phyloP scores from a whole-genome alignment of 2,797 vertebrate genomes.

The Sebastes steindachneri region DNA sequence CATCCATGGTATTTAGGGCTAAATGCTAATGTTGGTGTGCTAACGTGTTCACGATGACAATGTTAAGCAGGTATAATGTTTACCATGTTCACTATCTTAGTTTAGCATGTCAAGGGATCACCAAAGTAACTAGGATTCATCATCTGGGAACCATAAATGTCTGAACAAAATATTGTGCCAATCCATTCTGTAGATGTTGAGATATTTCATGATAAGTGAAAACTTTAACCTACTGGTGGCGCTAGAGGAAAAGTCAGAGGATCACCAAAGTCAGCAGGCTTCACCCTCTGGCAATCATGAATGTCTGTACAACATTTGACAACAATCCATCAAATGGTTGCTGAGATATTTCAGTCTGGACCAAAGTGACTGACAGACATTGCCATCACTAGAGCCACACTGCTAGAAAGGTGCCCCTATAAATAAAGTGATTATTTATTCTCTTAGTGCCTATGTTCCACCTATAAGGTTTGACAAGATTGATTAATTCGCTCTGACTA shows the following conservation, averaged over 20 bases:
- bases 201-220: no score
- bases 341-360: not conserved
- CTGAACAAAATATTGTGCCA: not conserved
- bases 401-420: not conserved
- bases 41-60: not conserved
- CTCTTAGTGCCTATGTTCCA: not conserved
- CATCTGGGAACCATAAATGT: not conserved
- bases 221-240: no score
- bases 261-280: not conserved
- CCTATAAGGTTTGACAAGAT: not conserved
- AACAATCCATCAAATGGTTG: not conserved
- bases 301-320: not conserved
- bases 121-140: not conserved
- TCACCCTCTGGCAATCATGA: not conserved
- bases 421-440: not conserved
- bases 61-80: not conserved
- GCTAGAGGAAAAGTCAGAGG: no score
- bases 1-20: not conserved
- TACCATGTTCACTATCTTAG: not conserved
- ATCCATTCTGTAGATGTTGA: not conserved
- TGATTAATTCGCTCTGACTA: not conserved
- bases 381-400: not conserved
- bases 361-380: not conserved
- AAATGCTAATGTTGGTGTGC: not conserved
- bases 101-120: not conserved